These are phyloP conservation scores for Molossus alvarezi DNA, from an alignment of 2,797 vertebrate genomes.

Conservation along the genomic window DNA sequence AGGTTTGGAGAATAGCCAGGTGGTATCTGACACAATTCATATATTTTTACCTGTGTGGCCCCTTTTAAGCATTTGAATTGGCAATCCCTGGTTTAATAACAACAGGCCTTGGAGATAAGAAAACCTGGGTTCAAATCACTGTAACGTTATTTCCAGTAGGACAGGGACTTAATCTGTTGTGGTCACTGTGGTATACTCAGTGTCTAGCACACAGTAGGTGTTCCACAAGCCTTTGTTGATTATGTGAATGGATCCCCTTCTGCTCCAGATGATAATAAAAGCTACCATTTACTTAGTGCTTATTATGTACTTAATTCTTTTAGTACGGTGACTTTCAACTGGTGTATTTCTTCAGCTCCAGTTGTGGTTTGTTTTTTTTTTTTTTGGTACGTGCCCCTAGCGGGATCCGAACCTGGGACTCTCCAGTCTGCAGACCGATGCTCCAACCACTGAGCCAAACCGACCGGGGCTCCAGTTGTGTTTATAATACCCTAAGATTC, in stretches of 20 bases:
- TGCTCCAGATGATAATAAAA: not conserved
- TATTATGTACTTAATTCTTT: not conserved
- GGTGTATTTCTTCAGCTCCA: not conserved
- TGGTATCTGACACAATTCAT: not conserved
- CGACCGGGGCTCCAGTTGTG: not conserved
- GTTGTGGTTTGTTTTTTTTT: not conserved
- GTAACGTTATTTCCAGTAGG: not conserved
- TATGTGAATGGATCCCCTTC: not conserved
- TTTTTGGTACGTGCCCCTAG: too few relatives aligned
- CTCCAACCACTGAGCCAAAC: too few relatives aligned
- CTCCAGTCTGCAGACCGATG: too few relatives aligned
- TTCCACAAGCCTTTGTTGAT: not conserved
- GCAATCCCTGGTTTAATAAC: not conserved
- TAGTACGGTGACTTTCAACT: not conserved
- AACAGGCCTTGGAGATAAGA: not conserved
- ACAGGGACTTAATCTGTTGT: not conserved
- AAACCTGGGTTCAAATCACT: not conserved
- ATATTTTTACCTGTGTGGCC: not conserved
- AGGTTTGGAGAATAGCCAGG: not conserved
- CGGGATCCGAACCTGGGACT: too few relatives aligned
- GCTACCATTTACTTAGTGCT: not conserved
- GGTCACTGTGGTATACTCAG: not conserved
- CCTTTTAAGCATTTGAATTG: not conserved
- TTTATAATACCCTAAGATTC: conserved; percentile 31
- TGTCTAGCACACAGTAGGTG: conserved; percentile 11